Evolutionary conservation across 1,140 invertebrate species (phyloP).

Genomic region (Drosophila repletoides): DNA sequence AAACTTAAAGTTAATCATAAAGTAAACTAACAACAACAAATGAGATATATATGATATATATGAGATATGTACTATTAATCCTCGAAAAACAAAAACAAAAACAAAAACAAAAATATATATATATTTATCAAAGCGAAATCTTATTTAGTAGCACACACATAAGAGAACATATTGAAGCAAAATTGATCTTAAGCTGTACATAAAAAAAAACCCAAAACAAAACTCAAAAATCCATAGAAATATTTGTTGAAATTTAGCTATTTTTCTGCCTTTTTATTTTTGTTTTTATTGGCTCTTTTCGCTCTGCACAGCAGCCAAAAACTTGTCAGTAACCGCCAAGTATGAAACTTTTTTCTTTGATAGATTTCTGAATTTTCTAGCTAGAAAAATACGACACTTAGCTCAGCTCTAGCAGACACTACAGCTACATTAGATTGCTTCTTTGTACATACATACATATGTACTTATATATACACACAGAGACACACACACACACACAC

Average conservation of each 20-base stretch:
- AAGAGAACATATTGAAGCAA: slow-evolving; percentile 19
- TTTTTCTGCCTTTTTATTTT: neutral
- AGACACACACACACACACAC: slow-evolving; percentile 3
- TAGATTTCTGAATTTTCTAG: neutral
- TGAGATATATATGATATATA: slow-evolving; percentile 39
- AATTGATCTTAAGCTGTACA: slow-evolving; percentile 59
- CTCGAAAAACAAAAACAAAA: too few species aligned
- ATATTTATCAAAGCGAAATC: too few species aligned
- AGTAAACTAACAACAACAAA: slow-evolving; percentile 36
- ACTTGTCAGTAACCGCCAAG: slow-evolving; percentile 58
- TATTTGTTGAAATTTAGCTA: slow-evolving; percentile 24
- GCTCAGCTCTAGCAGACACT: neutral
- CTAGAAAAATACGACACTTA: too few species aligned
- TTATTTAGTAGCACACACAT: slow-evolving; percentile 35
- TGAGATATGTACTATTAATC: slow-evolving; percentile 64
- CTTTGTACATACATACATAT: slow-evolving; percentile 19
- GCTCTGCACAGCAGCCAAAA: slow-evolving; percentile 33
- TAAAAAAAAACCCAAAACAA: slow-evolving; percentile 17
- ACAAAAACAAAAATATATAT: too few species aligned
- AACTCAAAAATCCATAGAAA: slow-evolving; percentile 10
- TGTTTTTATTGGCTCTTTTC: slow-evolving; percentile 25
- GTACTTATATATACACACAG: neutral
- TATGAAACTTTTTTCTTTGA: slow-evolving; percentile 46
- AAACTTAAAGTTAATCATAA: slow-evolving; percentile 52
- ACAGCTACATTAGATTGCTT: slow-evolving; percentile 37